Evolutionary conservation across 2,797 vertebrate genomes (phyloP), one percentile per base, ranked within the genome.

Genomic region (Notamacropus eugenii): DNA sequence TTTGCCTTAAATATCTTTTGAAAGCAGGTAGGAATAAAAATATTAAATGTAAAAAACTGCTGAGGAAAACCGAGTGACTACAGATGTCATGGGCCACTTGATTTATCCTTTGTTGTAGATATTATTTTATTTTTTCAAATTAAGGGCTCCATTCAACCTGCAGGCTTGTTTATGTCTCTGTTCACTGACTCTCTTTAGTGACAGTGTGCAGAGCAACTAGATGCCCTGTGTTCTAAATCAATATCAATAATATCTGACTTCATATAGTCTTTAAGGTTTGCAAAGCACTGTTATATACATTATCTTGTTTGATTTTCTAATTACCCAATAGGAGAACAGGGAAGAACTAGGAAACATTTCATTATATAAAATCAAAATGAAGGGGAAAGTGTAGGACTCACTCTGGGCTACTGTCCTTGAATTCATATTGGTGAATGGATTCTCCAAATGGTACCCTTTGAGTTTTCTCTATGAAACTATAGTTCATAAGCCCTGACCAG

Each of bases 311-410:
- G n/a, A 82, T 40, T 82, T 11, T 94, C 67, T 87, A 82, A 59
- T 57, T 94, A 54, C 90, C 40, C 11, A 58, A 40, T 34, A 92
- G 82, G n/a, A 55, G 58, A 92, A 22, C 62, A 55, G 34, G 24
- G n/a, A 95, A 96, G 67, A 95, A 93, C 28, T 58, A 27, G 92
- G 27, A 52, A 55, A 92, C 55, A 92, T 50, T 57, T 91, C 91
- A 27, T 54, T 52, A 92, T 9, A 94, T 82, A 91, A 82, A 40
- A 74, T 74, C 67, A 22, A 74, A 74, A 82, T 82, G 67, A 40
- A n/a, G 5, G 1, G 19, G 67, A 82, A 40, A 82, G 62, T 74
- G 16, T 82, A 82, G n/a, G 19, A 82, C 29, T 0, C 67, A 22
- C 6, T 82, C 19, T 46, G 67, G 16, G 19, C 19, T 40, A 82